Evolutionary conservation across 2,888 invertebrate species (phyloP).

Genomic region (Epistrophe grossulariae): DNA sequence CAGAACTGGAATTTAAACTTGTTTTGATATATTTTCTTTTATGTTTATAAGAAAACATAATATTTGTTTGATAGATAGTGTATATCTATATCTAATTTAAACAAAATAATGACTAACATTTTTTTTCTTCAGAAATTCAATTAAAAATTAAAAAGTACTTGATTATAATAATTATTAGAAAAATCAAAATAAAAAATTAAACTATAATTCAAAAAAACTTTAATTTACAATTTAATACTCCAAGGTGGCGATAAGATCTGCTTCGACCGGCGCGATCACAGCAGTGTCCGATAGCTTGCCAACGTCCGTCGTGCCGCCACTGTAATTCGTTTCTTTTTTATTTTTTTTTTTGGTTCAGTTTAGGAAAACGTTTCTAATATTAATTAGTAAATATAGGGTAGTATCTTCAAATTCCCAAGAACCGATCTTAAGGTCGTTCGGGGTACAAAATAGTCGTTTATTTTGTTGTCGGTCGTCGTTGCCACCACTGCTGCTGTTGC

Average conservation of each 20-base stretch:
- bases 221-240: slow-evolving; percentile 49
- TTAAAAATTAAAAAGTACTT: not conserved
- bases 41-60: not conserved
- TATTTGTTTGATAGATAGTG: not conserved
- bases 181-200: not conserved
- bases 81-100: slow-evolving; percentile 3
- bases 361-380: not conserved
- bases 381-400: not conserved
- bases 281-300: slow-evolving; percentile 37
- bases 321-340: not conserved
- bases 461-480: too few species aligned
- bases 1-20: slow-evolving; percentile 12
- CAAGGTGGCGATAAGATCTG: slow-evolving; percentile 66
- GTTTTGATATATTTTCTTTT: not conserved
- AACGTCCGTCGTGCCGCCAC: slow-evolving; percentile 26
- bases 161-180: not conserved
- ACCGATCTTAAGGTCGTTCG: not conserved
- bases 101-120: slow-evolving; percentile 8
- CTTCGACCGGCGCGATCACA: slow-evolving; percentile 46
- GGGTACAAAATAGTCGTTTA: too few species aligned
- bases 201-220: slow-evolving; percentile 25
- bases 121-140: not conserved
- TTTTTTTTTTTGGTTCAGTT: not conserved
- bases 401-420: not conserved
- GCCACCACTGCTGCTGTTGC: not conserved